A percentile compares a stretch with the other conserved stretches of the same genome.
Evolutionary conservation across 2,797 vertebrate species (phyloP).

Genomic region (Otus scops): DNA sequence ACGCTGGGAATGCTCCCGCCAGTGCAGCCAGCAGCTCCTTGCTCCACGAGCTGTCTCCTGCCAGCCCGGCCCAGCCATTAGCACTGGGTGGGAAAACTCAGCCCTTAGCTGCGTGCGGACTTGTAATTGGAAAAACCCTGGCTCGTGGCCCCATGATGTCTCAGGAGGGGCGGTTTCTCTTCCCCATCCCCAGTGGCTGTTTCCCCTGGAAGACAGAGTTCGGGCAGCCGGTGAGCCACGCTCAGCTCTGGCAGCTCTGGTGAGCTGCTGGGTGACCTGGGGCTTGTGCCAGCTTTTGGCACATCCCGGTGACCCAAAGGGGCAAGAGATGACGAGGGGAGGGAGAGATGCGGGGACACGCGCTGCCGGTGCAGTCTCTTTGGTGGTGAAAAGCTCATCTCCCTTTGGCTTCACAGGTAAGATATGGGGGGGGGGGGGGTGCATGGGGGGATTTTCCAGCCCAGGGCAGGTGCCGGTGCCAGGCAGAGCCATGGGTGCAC

Average conservation of each 20-base stretch:
- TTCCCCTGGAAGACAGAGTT: background rate
- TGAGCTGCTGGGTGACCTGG: rapidly evolving
- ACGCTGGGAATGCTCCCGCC: rapidly evolving
- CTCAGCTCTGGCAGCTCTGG: background rate
- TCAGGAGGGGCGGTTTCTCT: rapidly evolving
- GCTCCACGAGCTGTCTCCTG: background rate
- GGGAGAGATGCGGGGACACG: rapidly evolving
- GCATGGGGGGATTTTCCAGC: background rate
- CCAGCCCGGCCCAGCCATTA: background rate
- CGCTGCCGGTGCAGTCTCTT: background rate
- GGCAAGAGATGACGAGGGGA: background rate
- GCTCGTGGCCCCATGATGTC: rapidly evolving
- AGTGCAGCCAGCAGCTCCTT: background rate
- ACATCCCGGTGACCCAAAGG: rapidly evolving
- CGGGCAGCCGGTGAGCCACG: rapidly evolving
- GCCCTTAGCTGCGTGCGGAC: rapidly evolving
- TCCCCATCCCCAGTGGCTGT: background rate
- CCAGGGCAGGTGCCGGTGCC: background rate
- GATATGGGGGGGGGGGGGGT: background rate
- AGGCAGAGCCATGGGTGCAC: background rate
- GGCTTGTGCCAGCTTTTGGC: background rate
- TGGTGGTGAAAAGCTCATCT: rapidly evolving
- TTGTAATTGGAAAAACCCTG: background rate
- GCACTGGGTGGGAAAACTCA: background rate
- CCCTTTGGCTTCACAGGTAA: background rate